phyloP scores from a whole-genome alignment of 2,888 invertebrate genomes.

The Troglohyphantes excavatus region DNA sequence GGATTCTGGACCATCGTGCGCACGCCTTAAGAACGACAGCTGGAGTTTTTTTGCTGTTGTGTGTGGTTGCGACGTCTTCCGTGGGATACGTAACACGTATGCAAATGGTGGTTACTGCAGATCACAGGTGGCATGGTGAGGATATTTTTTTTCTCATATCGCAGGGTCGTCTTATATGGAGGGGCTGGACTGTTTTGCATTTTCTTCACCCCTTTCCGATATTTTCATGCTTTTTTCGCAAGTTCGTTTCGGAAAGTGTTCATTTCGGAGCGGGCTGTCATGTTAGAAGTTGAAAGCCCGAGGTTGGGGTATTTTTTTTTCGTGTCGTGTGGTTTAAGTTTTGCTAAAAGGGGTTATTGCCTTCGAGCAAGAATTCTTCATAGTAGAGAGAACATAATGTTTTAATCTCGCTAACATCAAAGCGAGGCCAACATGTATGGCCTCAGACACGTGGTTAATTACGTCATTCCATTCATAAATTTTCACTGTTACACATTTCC shows the following conservation, averaged over 20 bases:
- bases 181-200: conserved; percentile 67
- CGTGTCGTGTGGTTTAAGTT: too few relatives aligned
- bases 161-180: conserved; percentile 24
- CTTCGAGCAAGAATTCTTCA: too few relatives aligned
- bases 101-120: conserved; percentile 48
- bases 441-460: too few relatives aligned
- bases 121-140: conserved; percentile 66
- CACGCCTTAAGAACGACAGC: conserved; percentile 57
- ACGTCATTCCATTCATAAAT: too few relatives aligned
- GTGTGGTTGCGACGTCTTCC: not conserved
- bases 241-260: not conserved
- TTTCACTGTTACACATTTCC: too few relatives aligned
- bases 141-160: conserved; percentile 43
- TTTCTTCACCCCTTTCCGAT: conserved; percentile 50
- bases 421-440: too few relatives aligned
- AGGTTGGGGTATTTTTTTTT: too few relatives aligned
- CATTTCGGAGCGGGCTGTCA: not conserved
- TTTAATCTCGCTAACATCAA: too few relatives aligned
- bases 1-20: conserved; percentile 73
- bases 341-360: too few relatives aligned
- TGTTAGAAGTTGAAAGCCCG: too few relatives aligned
- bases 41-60: conserved; percentile 35
- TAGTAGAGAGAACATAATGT: too few relatives aligned
- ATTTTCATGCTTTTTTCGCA: conserved; percentile 69
- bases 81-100: conserved; percentile 66